Conservation (phyloP, 2,888 invertebrate genomes). For the Platycheirus albimanus region DNA sequence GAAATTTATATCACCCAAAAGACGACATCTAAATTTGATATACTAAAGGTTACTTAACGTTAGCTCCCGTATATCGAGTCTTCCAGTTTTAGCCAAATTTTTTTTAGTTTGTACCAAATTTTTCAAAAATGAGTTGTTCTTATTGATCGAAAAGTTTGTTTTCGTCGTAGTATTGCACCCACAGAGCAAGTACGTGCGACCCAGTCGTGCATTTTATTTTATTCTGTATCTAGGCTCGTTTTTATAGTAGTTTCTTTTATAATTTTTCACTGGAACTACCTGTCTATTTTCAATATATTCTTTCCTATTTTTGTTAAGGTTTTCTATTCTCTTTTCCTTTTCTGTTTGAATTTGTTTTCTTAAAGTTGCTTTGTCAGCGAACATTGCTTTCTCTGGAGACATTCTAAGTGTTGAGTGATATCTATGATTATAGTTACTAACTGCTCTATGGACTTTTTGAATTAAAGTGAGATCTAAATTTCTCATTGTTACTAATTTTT, state of each 20-base stretch:
- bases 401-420: background rate
- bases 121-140: no score
- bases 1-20: no score
- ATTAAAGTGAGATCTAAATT: slow-evolving; percentile 11
- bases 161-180: no score
- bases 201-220: no score
- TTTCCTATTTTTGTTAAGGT: slow-evolving; percentile 17
- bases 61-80: no score
- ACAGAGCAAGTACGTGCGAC: no score
- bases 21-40: no score
- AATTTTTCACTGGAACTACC: slow-evolving; percentile 1
- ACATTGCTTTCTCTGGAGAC: background rate
- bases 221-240: slow-evolving; percentile 6
- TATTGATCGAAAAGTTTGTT: no score
- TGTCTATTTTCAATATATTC: slow-evolving; percentile 12
- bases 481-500: slow-evolving; percentile 2
- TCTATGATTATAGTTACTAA: slow-evolving; percentile 1
- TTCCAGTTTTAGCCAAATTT: no score
- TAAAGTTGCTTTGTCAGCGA: background rate
- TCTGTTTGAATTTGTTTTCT: background rate
- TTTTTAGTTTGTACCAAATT: no score
- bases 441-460: slow-evolving; percentile 13
- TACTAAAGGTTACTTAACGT: no score
- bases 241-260: slow-evolving; percentile 3
- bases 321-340: slow-evolving; percentile 11